Evolutionary conservation across 1,140 invertebrate species (phyloP), one percentile per base, ranked within the genome.

Genomic region (Harlomillsia oculata): DNA sequence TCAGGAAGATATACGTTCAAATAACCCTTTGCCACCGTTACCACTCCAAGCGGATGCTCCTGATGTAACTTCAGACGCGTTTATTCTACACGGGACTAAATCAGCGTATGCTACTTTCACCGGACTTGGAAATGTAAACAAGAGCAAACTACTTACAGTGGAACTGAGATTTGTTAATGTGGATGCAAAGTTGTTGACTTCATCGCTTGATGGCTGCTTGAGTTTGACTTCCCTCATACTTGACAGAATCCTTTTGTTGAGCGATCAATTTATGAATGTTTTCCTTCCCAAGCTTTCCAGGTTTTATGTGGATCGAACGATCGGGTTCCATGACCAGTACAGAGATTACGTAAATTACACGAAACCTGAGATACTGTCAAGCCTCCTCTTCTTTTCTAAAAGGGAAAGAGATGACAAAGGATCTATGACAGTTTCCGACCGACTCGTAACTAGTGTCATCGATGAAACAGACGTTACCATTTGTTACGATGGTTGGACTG

Each of bases 311-410:
- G 29, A 48, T 9, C 21, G 45, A 21, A 21, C 29, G 1, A 48
- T 48, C 4, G 45, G 29, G 13, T 48, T 48, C 36, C 45, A 48
- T 32, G 45, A 48, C 6, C 45, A 48, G 14, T 48, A 48, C 18
- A 32, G 13, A 48, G 45, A 48, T 21, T 48, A 48, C 29, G 16
- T 20, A 16, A 48, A 48, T 48, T 48, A 48, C n/a, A 48, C 29
- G 8, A 34, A 28, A 6, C 28, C 45, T 20, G 16, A 30, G 13
- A 48, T 32, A 48, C 3, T 48, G 29, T 20, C 36, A 3, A 32
- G 28, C 14, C 21, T 13, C 11, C 21, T 48, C 9, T 48, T 48
- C 36, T 48, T 32, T 21, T n/a, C n/a, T n/a, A n/a, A n/a, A n/a
- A n/a, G n/a, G n/a, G n/a, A n/a, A n/a, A n/a, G n/a, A n/a, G 45